Evolutionary conservation across 2,797 vertebrate genomes (phyloP), one percentile per base, ranked within the genome.

Genomic region (Cyclura pinguis): DNA sequence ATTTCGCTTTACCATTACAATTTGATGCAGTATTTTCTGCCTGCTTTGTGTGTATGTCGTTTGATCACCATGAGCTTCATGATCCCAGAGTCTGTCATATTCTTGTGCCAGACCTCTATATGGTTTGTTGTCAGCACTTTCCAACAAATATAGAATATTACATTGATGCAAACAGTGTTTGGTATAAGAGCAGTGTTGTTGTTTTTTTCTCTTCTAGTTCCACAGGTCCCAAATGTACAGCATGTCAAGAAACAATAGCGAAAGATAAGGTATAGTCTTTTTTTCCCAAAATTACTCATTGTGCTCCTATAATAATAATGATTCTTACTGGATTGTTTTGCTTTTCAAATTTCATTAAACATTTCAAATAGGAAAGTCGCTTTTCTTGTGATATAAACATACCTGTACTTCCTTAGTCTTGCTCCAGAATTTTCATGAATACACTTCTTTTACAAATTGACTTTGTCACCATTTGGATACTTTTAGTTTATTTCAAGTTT

Each of bases 171-270:
- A 83, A 77, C 50, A 50, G 3, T 57, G 57, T 76, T 69, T 22
- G 73, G 20, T 64, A 91, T 57, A 35, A 76, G 90, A 62, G 77
- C 90, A 84, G 32, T 47, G 42, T 47, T 47, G 42, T 47, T 47
- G 42, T 47, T 85, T n/a, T 93, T 93, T 92, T 94, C 69, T 92
- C 52, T 87, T 93, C 52, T 93, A 98, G 97, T 95, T 96, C 97
- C 76, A 86, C 97, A 20, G 97, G 88, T 93, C 97, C 97, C 59
- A 97, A 98, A 92, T 98, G 97, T 87, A 97, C 96, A 47, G 97
- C 97, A 2, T 98, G 97, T 96, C 97, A 97, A 97, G 97, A 98
- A 94, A 95, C 93, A 94, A 96, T 98, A 96, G 80, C 95, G 77
- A 98, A 97, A 96, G 97, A 98, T 83, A 98, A 98, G 97, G 97